Evolutionary conservation across 2,797 vertebrate species (phyloP).

Genomic region (Spatula versicolor): DNA sequence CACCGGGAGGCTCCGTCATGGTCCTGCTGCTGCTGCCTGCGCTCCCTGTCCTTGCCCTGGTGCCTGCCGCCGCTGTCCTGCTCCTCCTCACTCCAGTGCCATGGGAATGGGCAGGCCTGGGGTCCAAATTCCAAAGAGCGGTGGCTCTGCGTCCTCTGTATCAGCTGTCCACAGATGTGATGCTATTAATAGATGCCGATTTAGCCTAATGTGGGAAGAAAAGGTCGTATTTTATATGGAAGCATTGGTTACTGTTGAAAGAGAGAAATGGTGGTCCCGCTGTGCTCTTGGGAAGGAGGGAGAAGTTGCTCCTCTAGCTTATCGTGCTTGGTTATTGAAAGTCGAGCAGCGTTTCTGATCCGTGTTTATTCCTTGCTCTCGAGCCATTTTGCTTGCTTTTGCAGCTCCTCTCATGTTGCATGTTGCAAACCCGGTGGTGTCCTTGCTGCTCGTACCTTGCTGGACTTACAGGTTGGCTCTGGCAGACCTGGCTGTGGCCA

Average conservation of each 20-base stretch:
- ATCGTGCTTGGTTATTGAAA: not conserved
- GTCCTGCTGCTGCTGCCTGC: accelerated
- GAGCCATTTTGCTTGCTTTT: not conserved
- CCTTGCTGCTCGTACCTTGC: not conserved
- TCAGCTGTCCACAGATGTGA: accelerated
- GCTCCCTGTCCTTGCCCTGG: accelerated
- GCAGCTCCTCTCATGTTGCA: not conserved
- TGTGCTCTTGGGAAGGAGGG: not conserved
- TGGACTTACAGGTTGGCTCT: not conserved
- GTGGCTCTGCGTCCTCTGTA: not conserved
- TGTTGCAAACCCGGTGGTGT: accelerated
- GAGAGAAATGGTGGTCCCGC: not conserved
- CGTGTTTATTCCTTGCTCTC: not conserved
- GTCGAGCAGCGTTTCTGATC: not conserved
- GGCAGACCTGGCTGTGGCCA: not conserved
- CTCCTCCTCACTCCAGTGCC: accelerated
- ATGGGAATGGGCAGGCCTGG: accelerated
- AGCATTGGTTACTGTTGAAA: not conserved
- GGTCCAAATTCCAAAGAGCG: accelerated
- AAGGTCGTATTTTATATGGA: accelerated
- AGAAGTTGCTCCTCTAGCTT: not conserved
- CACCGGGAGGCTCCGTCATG: accelerated
- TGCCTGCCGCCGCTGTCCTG: accelerated
- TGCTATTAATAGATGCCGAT: accelerated
- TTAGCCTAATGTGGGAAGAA: not conserved